Percentiles rank a stretch among this genome's conserved stretches.
phyloP scores from a whole-genome alignment of 2,888 invertebrate species.

The Micoletzkya japonica region DNA sequence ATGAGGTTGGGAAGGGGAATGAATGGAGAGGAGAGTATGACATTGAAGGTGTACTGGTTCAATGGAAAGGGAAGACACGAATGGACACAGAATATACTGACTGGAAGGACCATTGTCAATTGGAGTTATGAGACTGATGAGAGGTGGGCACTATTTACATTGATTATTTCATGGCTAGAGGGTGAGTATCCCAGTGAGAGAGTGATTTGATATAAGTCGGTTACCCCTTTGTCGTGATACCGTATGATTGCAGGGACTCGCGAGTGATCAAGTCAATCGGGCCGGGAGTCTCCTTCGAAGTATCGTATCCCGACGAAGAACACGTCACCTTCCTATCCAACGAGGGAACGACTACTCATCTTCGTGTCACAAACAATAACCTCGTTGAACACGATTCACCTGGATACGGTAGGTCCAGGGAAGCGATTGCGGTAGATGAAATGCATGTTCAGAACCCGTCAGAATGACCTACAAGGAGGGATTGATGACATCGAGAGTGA shows the following conservation, averaged over 20 bases:
- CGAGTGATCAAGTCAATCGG: too few species aligned
- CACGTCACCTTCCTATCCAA: neutral
- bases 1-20: slow-evolving; percentile 70
- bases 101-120: slow-evolving; percentile 87
- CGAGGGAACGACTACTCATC: neutral
- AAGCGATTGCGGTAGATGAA: slow-evolving; percentile 25
- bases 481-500: slow-evolving; percentile 32
- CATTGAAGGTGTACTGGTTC: slow-evolving; percentile 63
- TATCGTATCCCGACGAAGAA: too few species aligned
- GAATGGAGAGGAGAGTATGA: neutral
- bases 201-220: too few species aligned
- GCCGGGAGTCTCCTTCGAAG: too few species aligned
- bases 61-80: slow-evolving; percentile 87
- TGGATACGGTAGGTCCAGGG: slow-evolving; percentile 1
- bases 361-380: neutral
- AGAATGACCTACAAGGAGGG: slow-evolving; percentile 37
- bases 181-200: too few species aligned
- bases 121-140: slow-evolving; percentile 96
- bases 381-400: neutral
- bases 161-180: too few species aligned
- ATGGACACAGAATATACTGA: slow-evolving; percentile 74
- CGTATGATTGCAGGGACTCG: too few species aligned
- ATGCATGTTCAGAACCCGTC: slow-evolving; percentile 33
- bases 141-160: slow-evolving; percentile 75
- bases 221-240: too few species aligned